Conservation (phyloP, 2,888 invertebrate species). For the Pterostichus niger region DNA sequence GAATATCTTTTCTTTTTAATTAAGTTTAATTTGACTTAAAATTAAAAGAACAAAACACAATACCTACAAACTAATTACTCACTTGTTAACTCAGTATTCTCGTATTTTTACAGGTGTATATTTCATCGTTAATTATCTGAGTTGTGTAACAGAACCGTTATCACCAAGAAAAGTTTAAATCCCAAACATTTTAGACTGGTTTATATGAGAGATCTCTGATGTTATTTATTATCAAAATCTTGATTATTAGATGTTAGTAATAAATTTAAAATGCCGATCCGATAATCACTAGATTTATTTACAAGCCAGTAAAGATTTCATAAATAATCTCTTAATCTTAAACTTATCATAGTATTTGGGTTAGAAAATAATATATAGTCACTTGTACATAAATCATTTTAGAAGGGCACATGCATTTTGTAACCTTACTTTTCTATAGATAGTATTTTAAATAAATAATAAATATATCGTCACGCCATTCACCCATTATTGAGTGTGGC, state of each 20-base stretch:
- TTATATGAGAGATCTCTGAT: background rate
- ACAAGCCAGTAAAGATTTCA: slow-evolving; percentile 15
- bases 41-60: slow-evolving; percentile 14
- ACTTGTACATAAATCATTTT: too few relatives aligned
- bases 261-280: slow-evolving; percentile 28
- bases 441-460: too few relatives aligned
- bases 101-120: slow-evolving; percentile 29
- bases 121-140: slow-evolving; percentile 31
- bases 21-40: background rate
- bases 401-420: too few relatives aligned
- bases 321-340: slow-evolving; percentile 18
- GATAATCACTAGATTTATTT: slow-evolving; percentile 34
- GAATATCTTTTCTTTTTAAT: background rate
- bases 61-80: slow-evolving; percentile 28
- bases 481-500: too few relatives aligned
- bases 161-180: slow-evolving; percentile 19
- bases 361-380: too few relatives aligned
- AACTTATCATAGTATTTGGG: background rate
- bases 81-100: slow-evolving; percentile 6
- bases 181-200: slow-evolving; percentile 22
- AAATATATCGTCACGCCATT: too few relatives aligned
- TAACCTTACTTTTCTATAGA: too few relatives aligned
- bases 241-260: slow-evolving; percentile 17
- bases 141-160: slow-evolving; percentile 32
- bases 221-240: slow-evolving; percentile 27